Evolutionary conservation across 2,888 invertebrate genomes (phyloP).

Genomic region (Helobdella robusta): DNA sequence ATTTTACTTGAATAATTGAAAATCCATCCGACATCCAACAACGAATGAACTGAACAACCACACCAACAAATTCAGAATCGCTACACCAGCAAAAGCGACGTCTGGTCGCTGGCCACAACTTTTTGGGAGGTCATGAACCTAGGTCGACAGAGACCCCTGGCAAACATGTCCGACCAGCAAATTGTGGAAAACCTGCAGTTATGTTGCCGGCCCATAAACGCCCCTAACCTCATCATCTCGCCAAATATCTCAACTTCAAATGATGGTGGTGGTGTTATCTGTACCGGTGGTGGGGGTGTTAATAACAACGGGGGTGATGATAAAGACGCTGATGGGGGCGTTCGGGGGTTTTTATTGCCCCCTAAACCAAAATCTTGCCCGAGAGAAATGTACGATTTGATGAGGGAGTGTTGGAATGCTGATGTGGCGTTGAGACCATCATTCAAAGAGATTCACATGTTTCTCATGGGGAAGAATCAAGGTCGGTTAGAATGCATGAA

Average conservation of each 20-base stretch:
- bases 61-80: too few relatives aligned
- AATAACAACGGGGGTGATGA: too few relatives aligned
- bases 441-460: constrained; percentile 78
- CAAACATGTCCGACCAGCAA: constrained; percentile 65
- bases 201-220: constrained; percentile 36
- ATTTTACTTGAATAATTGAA: too few relatives aligned
- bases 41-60: too few relatives aligned
- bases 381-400: constrained; percentile 77
- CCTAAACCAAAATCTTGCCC: constrained; percentile 71
- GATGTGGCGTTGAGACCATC: constrained; percentile 70
- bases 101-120: constrained; percentile 81
- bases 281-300: too few relatives aligned
- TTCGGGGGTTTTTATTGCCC: too few relatives aligned
- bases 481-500: too few relatives aligned
- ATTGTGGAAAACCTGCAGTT: constrained; percentile 69
- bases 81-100: constrained; percentile 75
- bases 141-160: constrained; percentile 68
- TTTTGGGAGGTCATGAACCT: constrained; percentile 74
- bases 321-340: too few relatives aligned
- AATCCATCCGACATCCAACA: too few relatives aligned
- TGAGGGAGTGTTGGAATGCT: constrained; percentile 82
- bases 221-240: too few relatives aligned
- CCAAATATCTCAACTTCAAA: too few relatives aligned
- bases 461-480: constrained; percentile 57
- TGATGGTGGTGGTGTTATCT: too few relatives aligned